A percentile compares a stretch with the other conserved stretches of the same genome.
phyloP scores from a whole-genome alignment of 2,888 invertebrate species.

The Carcina quercana region DNA sequence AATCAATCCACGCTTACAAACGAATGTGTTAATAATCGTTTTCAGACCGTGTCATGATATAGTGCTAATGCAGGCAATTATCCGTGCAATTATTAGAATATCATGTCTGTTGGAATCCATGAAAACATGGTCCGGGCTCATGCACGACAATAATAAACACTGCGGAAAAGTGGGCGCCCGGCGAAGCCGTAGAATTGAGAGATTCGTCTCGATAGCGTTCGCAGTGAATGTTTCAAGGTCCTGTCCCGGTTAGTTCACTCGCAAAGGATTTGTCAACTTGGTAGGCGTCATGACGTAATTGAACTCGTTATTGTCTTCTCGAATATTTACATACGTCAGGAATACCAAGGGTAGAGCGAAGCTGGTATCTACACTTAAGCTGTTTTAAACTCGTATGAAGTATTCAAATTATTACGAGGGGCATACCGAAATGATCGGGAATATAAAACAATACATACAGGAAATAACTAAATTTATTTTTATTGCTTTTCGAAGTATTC shows the following conservation, averaged over 20 bases:
- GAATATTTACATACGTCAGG: no score
- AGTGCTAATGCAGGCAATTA: slow-evolving; percentile 11
- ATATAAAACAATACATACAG: no score
- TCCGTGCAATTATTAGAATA: slow-evolving; percentile 12
- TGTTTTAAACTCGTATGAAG: no score
- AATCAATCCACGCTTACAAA: slow-evolving; percentile 17
- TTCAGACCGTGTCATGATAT: slow-evolving; percentile 15
- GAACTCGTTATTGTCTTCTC: slow-evolving; percentile 29
- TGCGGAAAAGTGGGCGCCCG: slow-evolving; percentile 51
- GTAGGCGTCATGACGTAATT: slow-evolving; percentile 61
- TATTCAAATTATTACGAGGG: neutral
- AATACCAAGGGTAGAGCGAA: no score
- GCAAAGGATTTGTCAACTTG: slow-evolving; percentile 65
- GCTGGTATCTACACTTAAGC: no score
- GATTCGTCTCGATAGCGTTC: slow-evolving; percentile 66
- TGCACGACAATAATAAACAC: slow-evolving; percentile 21
- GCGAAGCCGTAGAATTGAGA: slow-evolving; percentile 44
- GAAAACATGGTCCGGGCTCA: neutral
- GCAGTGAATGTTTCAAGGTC: slow-evolving; percentile 71
- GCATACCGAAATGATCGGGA: no score
- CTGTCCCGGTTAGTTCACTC: slow-evolving; percentile 59
- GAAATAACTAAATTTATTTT: no score
- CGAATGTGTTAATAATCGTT: slow-evolving; percentile 19
- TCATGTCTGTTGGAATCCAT: neutral
- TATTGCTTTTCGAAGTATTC: no score